Base-by-base conservation (phyloP, 2,888 invertebrate species). In the Drosophila ustulata region DNA sequence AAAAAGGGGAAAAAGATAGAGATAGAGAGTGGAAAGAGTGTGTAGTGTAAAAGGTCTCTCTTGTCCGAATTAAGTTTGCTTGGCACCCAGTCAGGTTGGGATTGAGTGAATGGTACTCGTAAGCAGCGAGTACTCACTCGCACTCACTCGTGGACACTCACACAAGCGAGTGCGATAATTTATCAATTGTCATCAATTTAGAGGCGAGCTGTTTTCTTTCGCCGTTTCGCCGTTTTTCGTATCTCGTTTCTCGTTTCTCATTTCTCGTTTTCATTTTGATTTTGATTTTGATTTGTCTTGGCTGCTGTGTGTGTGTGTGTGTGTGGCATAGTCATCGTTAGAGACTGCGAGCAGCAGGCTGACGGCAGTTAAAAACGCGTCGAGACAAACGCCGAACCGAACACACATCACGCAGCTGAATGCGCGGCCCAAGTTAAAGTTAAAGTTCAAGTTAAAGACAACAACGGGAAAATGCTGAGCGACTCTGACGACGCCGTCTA, bases 171-270 rank as follows among this genome's bases (percentile, higher is more conserved):
- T 70, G 79, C 82, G 75, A 82, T 89, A 91, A 90, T 90, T 91
- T 88, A 88, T 90, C 90, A 90, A 91, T 90, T 90, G 90, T 77
- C 78, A 82, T 80, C 89, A 90, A 90, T 90, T 91, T 89, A 84
- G 85, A 64, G 56, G 69, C 71, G 66, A 72, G 79, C 88, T 18
- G 18, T 71, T 85, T 87, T 82, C 88, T 82, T 82, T 83, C 30
- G 80, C 67, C 57, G 32, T 2, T 18, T 18, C 18, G 18, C 18
- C 8, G 34, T 59, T 58, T 68, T 71, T 18, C 18, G 18, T 18
- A 1, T 18, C 18, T 18, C 18, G 18, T 18, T 18, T 18, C 18
- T 18, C 18, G 1, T 18, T 18, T 18, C 18, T 56, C 52, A 34
- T 55, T 59, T 57, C n/a, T 8, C 53, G 37, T 66, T 67, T 50